A percentile compares a stretch with the other conserved stretches of the same genome.
phyloP scores from a whole-genome alignment of 2,113 vertebrate species.

The Recurvirostra avosetta region DNA sequence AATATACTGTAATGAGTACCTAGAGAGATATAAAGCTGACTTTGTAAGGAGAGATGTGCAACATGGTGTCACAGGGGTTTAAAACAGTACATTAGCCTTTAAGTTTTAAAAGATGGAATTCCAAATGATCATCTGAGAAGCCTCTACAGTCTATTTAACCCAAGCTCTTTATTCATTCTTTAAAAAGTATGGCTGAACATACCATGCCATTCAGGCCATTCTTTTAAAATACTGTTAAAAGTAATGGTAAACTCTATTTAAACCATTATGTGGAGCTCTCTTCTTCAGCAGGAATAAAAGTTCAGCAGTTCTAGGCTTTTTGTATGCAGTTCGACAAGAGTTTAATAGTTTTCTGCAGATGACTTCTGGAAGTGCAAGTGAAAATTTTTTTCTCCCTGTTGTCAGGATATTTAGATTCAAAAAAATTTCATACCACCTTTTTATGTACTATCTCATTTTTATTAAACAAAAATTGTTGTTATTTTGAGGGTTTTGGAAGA shows the following conservation, averaged over 20 bases:
- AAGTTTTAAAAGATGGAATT: background rate
- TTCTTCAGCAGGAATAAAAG: background rate
- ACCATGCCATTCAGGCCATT: background rate
- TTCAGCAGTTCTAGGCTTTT: background rate
- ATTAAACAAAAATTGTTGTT: background rate
- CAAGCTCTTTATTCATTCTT: background rate
- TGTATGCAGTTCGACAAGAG: background rate
- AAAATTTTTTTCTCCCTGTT: background rate
- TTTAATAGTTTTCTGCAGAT: background rate
- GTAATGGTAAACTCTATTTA: background rate
- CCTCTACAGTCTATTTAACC: background rate
- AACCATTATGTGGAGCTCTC: background rate
- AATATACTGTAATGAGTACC: background rate
- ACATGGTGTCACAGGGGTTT: background rate
- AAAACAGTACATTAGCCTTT: background rate
- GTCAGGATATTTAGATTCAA: background rate
- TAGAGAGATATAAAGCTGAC: background rate
- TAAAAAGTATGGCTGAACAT: background rate
- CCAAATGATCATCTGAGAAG: background rate
- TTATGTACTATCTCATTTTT: background rate
- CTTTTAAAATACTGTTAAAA: background rate
- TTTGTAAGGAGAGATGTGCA: background rate
- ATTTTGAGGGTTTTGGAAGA: background rate
- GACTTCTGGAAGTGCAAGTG: background rate
- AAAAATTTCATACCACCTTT: background rate